Conservation (phyloP, 2,797 vertebrate species). For the Pantherophis alleghaniensis region DNA sequence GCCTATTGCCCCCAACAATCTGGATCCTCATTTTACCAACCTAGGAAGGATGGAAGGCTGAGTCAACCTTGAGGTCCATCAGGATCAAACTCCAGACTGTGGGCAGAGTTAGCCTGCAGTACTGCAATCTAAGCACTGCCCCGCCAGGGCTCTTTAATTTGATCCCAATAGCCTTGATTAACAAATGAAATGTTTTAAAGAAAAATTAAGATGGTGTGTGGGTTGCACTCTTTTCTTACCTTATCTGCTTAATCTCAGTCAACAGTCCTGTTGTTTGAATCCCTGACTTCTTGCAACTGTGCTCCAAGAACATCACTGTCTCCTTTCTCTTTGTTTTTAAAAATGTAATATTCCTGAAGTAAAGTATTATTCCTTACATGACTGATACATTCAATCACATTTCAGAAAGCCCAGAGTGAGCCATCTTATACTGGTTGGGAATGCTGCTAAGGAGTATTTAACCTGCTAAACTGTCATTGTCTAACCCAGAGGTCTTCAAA, state of each 20-base stretch:
- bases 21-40: not conserved
- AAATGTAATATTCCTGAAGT: not conserved
- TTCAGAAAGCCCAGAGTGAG: not conserved
- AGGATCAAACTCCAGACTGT: too few species aligned
- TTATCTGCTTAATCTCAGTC: not conserved
- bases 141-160: not conserved
- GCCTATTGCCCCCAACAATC: not conserved
- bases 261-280: not conserved
- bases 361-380: not conserved
- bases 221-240: not conserved
- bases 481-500: not conserved
- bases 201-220: not conserved
- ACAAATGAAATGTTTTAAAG: not conserved
- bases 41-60: not conserved
- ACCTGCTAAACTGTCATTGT: not conserved
- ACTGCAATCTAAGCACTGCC: not conserved
- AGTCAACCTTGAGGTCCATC: not conserved
- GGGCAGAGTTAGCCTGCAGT: not conserved
- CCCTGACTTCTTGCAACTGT: not conserved
- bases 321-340: not conserved
- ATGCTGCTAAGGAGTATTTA: not conserved
- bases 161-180: not conserved
- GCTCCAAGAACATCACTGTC: not conserved
- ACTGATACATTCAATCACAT: not conserved
- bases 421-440: not conserved